Percentiles rank a stretch among this genome's conserved stretches.
Evolutionary conservation across 2,888 invertebrate species (phyloP).

Genomic region (Trichopria drosophilae): DNA sequence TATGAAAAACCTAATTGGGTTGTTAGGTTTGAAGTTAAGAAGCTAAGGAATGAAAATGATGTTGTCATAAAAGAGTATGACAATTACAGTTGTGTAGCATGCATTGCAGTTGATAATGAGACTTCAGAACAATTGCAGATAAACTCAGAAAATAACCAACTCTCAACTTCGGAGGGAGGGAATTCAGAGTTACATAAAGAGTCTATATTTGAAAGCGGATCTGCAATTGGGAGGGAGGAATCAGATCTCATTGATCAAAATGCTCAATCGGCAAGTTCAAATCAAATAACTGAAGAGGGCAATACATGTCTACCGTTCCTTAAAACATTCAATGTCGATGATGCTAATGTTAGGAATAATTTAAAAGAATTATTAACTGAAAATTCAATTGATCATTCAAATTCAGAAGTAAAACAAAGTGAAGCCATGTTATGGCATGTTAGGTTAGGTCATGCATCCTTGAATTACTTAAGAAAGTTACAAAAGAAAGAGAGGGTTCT

Average conservation of each 20-base stretch:
- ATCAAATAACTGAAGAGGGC: too few species aligned
- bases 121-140: slow-evolving; percentile 14
- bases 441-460: slow-evolving; percentile 31
- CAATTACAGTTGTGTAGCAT: slow-evolving; percentile 27
- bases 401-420: slow-evolving; percentile 8
- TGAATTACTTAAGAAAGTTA: slow-evolving; percentile 35
- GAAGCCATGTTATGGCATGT: slow-evolving; percentile 28
- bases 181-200: neutral
- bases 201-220: neutral
- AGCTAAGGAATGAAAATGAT: neutral
- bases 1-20: slow-evolving; percentile 33
- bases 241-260: neutral
- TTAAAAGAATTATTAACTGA: slow-evolving; percentile 9
- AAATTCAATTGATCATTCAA: neutral
- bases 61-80: slow-evolving; percentile 6
- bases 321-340: too few species aligned
- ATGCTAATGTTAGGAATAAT: too few species aligned
- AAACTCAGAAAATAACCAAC: too few species aligned
- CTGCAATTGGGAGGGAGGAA: slow-evolving; percentile 5
- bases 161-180: neutral
- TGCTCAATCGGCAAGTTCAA: neutral
- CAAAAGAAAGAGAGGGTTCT: slow-evolving; percentile 32
- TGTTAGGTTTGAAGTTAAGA: slow-evolving; percentile 23
- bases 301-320: too few species aligned
- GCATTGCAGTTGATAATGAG: slow-evolving; percentile 17